Conservation (phyloP, 2,797 vertebrate genomes). For the Macrochelys suwanniensis region DNA sequence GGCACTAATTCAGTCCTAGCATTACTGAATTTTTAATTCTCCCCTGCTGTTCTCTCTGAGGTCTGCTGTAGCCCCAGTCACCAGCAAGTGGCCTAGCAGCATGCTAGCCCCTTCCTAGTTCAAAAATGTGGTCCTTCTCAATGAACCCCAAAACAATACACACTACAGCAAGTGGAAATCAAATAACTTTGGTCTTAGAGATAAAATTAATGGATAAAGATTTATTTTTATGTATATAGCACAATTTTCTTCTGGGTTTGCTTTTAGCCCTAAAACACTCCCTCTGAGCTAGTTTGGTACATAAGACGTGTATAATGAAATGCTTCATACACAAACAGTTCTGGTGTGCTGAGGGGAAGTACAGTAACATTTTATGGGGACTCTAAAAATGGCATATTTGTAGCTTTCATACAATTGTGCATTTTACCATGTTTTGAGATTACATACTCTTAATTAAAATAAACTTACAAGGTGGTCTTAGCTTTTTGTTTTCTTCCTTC, state of each 20-base stretch:
- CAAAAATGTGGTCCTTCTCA: background rate
- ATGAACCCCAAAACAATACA: rapidly evolving
- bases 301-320: rapidly evolving
- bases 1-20: background rate
- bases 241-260: background rate
- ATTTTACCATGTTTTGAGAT: background rate
- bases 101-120: background rate
- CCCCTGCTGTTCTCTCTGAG: background rate
- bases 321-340: rapidly evolving
- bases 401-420: background rate
- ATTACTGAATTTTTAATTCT: background rate
- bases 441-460: background rate
- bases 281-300: background rate
- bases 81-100: background rate
- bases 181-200: background rate
- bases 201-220: rapidly evolving
- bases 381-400: background rate
- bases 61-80: background rate
- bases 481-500: background rate
- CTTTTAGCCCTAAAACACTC: background rate
- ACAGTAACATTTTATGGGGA: background rate
- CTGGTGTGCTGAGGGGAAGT: too few relatives aligned
- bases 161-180: rapidly evolving
- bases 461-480: background rate
- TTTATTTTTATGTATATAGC: background rate